Percentiles rank a stretch among this genome's conserved stretches.
Evolutionary conservation across 2,888 invertebrate species (phyloP).

Genomic region (Microplitis deprimator): DNA sequence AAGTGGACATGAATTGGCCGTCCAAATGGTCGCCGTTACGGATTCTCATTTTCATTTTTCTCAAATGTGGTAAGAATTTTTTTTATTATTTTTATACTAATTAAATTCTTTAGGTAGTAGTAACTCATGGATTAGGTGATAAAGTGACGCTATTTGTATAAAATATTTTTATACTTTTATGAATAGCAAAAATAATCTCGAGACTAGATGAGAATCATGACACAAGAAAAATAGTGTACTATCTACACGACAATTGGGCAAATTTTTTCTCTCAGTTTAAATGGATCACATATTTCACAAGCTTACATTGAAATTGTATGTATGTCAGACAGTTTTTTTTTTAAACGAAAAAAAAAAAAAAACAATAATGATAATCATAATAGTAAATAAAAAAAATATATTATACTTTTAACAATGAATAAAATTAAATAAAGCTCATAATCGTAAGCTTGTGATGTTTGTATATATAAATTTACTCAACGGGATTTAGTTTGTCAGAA

Average conservation of each 20-base stretch:
- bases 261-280: constrained; percentile 31
- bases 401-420: not conserved
- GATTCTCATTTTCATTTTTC: constrained; percentile 66
- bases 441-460: not conserved
- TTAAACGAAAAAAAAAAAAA: too few relatives aligned
- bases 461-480: not conserved
- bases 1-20: constrained; percentile 69
- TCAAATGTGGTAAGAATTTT: constrained; percentile 65
- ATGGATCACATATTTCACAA: constrained; percentile 23
- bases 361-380: not conserved
- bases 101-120: not conserved
- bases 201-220: constrained; percentile 3
- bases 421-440: not conserved
- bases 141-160: constrained; percentile 2
- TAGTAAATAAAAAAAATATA: not conserved
- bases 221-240: constrained; percentile 28
- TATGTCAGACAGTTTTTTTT: not conserved
- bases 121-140: not conserved
- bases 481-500: constrained; percentile 7
- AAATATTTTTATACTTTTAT: constrained; percentile 8
- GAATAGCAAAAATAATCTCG: not conserved
- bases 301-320: constrained; percentile 22
- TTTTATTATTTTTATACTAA: not conserved
- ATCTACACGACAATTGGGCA: constrained; percentile 39
- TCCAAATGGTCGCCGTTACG: constrained; percentile 66